Percentiles rank a stretch among this genome's conserved stretches.
These are phyloP conservation scores for Drosophila equinoxialis DNA, from an alignment of 1,140 invertebrate species.

Conservation along the genomic window DNA sequence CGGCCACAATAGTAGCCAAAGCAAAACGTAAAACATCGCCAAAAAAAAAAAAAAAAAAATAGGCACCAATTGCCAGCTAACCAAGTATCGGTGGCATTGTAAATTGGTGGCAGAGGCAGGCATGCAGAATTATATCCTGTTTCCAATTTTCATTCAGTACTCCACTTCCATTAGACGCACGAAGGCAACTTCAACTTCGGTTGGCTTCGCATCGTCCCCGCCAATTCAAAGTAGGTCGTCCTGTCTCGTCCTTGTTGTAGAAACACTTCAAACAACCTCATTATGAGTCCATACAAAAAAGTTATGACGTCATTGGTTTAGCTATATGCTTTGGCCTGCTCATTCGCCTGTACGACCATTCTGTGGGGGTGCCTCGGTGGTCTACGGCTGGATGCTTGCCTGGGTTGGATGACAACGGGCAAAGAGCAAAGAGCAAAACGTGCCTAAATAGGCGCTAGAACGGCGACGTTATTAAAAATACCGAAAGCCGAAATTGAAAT, in stretches of 20 bases:
- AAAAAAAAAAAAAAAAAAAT: conserved; percentile 12
- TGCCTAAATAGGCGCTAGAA: background rate
- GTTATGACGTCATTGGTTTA: conserved; percentile 76
- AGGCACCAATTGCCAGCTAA: conserved; percentile 51
- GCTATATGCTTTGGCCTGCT: conserved; percentile 55
- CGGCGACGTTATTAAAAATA: background rate
- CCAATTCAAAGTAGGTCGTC: conserved; percentile 64
- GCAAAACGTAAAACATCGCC: conserved; percentile 47
- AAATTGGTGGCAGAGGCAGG: conserved; percentile 13
- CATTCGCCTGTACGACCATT: conserved; percentile 40
- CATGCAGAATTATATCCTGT: conserved; percentile 58
- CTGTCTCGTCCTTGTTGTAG: conserved; percentile 56
- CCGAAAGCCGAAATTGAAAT: background rate
- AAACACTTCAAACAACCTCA: conserved; percentile 75
- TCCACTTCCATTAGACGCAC: conserved; percentile 57
- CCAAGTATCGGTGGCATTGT: conserved; percentile 36
- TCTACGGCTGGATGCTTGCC: background rate
- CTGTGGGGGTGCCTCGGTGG: background rate
- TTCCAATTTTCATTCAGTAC: conserved; percentile 79
- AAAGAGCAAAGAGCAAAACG: conserved; percentile 13
- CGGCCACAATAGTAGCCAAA: conserved; percentile 23
- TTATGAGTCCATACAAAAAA: conserved; percentile 57
- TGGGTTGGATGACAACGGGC: conserved; percentile 15
- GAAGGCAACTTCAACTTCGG: conserved; percentile 23
- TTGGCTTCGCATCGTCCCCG: background rate